Base-by-base conservation (phyloP, 35 echinoderm and acorn worm species). In the Stichopus chloronotus region DNA sequence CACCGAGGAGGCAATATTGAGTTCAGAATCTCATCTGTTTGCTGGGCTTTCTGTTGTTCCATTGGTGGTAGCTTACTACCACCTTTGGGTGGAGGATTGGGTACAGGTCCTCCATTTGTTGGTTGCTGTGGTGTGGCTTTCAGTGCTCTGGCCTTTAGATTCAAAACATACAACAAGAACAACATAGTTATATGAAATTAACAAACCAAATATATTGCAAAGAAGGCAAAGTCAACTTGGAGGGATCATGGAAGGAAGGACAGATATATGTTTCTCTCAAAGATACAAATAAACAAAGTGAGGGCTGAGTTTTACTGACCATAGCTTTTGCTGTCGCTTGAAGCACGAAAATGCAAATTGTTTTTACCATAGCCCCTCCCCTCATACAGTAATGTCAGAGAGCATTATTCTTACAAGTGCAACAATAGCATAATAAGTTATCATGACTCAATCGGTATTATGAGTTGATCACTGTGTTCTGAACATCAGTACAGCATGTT, bases 1-100 rank as follows among this genome's bases (percentile, higher is more conserved):
- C 88, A 93, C 92, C 97, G 94, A 83, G 97, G 97, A 68, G 97
- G 97, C 61, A 96, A 76, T 63, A 99, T 99, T 16, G 97, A 99
- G 94, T 99, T 99, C 8, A 99, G 92, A 71, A 99, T 99, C 92
- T 99, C 97, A 92, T 99, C 97, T 23, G 97, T 99, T 61, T 99
- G 97, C 79, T 99, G 97, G 22, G 97, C 97, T 76, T 99, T 99
- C 92, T 99, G 97, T 9, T 95, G 94, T 63, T 99, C 97, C 78
- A 99, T 94, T 25, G 97, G 97, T 79, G 97, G 97, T n/a, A 99
- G 88, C 63, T 99, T 99, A 71, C 95, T 96, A 10, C 95, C 97
- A 58, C 97, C 97, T 72, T 99, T 99, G 0, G 97, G 97, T n/a
- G 97, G 97, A 30, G 97, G 97, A 88, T 94, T 99, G 23, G 97